Evolutionary conservation across 2,113 vertebrate genomes (phyloP), one percentile per base, ranked within the genome.

Genomic region (Oryzias javanicus): DNA sequence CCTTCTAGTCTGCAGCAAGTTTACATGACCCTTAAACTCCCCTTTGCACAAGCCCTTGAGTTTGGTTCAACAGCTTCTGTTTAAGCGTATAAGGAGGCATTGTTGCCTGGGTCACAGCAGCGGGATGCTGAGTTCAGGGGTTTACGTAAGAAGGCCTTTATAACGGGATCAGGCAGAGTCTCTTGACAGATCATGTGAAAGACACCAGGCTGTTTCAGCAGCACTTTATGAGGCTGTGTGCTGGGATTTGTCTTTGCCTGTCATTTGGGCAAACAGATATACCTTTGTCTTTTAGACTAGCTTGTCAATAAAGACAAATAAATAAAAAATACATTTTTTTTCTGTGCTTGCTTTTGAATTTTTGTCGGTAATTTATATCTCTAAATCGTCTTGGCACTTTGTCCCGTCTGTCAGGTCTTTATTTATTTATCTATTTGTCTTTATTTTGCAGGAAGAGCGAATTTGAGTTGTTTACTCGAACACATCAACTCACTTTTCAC

Each of bases 21-120:
- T 90, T 91, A 89, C 89, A 86, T 91, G 87, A 91, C 90, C 90
- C 86, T 71, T 88, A 80, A 88, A 84, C 88, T 86, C 65, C 73
- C 80, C 82, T 85, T 77, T 50, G 67, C 70, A 74, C 74, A 90
- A 78, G 84, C 86, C 78, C 74, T 70, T 78, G 84, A 80, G 81
- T 69, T 70, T 78, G 52, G 63, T 83, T 88, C 79, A 71, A 61
- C 71, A 57, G 85, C 83, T 87, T 83, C 84, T 88, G 65, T 87
- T 85, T 51, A 66, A 64, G 80, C 58, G 40, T 64, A 83, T 86
- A 85, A 89, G 82, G 79, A 79, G 60, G 67, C 76, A 84, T 81
- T 88, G 86, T 86, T 83, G 81, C 71, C 70, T 61, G 63, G 78
- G 81, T 86, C 76, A 71, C 79, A 76, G 72, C 83, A 60, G 76